Conservation (phyloP, 2,797 vertebrate genomes). For the Microctenopoma steveboyesi region DNA sequence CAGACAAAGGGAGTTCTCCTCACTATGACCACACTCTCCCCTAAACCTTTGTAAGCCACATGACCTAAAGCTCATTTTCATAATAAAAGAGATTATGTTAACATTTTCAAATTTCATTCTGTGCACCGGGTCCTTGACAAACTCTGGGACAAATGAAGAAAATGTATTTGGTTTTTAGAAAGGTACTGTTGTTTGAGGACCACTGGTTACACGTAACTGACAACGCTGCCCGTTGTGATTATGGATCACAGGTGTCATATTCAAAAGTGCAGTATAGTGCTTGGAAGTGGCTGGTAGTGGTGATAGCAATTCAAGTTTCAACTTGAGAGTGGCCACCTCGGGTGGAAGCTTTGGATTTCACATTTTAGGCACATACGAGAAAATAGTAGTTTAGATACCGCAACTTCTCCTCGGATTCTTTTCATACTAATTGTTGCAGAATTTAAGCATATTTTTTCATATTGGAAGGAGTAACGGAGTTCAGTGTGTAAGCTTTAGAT, state of each 20-base stretch:
- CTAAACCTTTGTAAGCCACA: not conserved
- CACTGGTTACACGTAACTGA: not conserved
- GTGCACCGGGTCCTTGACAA: not conserved
- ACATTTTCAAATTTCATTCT: not conserved
- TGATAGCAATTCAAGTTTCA: slow-evolving; percentile 13
- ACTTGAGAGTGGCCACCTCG: not conserved
- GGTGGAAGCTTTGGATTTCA: slow-evolving; percentile 49
- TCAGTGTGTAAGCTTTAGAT: no score
- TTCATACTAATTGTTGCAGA: not conserved
- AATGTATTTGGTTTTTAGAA: not conserved
- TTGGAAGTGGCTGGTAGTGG: slow-evolving; percentile 12
- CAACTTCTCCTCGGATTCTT: not conserved
- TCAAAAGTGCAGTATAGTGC: slow-evolving; percentile 23
- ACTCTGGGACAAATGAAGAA: not conserved
- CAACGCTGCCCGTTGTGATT: not conserved
- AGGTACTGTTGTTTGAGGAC: not conserved
- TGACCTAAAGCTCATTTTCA: not conserved
- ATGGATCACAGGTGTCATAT: slow-evolving; percentile 20
- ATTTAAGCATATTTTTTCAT: not conserved
- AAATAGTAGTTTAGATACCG: slow-evolving; percentile 28
- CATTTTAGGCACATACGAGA: slow-evolving; percentile 44
- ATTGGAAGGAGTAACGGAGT: not conserved
- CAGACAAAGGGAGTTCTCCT: not conserved
- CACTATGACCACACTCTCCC: not conserved
- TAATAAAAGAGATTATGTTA: not conserved